Evolutionary conservation across 2,113 vertebrate species (phyloP).

Genomic region (Nycticryphes semicollaris): DNA sequence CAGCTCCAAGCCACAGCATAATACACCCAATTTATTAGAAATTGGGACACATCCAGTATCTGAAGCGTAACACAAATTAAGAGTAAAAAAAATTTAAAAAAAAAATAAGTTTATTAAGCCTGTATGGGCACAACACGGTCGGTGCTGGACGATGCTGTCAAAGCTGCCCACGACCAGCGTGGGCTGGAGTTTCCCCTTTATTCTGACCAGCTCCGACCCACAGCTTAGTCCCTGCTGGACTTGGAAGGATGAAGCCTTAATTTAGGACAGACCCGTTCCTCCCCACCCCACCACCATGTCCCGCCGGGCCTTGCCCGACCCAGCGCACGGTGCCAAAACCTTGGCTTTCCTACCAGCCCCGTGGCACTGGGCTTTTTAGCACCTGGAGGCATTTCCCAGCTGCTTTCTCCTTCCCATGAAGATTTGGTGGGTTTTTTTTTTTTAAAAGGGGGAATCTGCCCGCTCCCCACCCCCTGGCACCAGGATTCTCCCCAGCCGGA

Average conservation of each 20-base stretch:
- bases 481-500: background rate
- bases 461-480: background rate
- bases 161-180: background rate
- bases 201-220: background rate
- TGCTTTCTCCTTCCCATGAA: background rate
- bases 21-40: slow-evolving; percentile 27
- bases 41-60: slow-evolving; percentile 35
- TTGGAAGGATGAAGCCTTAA: background rate
- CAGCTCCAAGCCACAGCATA: slow-evolving; percentile 41
- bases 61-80: slow-evolving; percentile 36
- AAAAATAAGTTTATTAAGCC: slow-evolving; percentile 40
- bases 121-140: background rate
- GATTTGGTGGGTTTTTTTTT: background rate
- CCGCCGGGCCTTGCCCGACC: background rate
- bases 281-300: background rate
- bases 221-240: background rate
- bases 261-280: background rate
- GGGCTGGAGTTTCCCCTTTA: background rate
- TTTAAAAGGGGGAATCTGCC: background rate
- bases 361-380: background rate
- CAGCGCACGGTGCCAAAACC: background rate
- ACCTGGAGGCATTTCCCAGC: slow-evolving; percentile 10
- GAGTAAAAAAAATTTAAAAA: background rate
- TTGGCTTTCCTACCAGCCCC: background rate
- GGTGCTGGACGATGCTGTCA: slow-evolving; percentile 30